A percentile compares a stretch with the other conserved stretches of the same genome.
Evolutionary conservation across 2,888 invertebrate species (phyloP).

Genomic region (Oeneis ivallda): DNA sequence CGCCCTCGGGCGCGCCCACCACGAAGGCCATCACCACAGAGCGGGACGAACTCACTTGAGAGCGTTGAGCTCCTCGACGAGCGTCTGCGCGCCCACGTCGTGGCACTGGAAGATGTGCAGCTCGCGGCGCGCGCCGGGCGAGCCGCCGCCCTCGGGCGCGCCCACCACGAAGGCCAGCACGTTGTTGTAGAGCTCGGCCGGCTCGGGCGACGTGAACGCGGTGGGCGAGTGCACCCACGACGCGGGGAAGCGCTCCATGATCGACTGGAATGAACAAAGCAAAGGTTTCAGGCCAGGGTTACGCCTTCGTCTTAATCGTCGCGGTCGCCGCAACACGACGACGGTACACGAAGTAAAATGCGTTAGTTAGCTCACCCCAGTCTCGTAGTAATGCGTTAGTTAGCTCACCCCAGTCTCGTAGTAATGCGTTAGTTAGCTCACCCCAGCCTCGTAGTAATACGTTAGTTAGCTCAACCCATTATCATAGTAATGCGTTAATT

Average conservation of each 20-base stretch:
- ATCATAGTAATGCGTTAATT: not conserved
- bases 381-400: no score
- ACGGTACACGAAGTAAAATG: no score
- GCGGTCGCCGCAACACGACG: no score
- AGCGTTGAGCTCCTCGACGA: constrained; percentile 89
- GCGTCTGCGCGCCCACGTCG: constrained; percentile 88
- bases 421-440: constrained; percentile 50
- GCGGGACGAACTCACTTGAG: constrained; percentile 80
- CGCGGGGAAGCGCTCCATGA: constrained; percentile 98
- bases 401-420: no score
- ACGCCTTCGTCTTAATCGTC: no score
- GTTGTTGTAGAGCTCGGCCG: constrained; percentile 99
- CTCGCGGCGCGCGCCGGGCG: constrained; percentile 84
- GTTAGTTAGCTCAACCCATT: no score
- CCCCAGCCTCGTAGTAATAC: constrained; percentile 96
- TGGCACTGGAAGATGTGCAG: constrained; percentile 98
- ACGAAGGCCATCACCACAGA: no score
- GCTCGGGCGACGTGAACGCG: constrained; percentile 97
- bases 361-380: constrained; percentile 82
- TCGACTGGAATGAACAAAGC: constrained; percentile 86
- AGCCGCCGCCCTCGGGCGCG: constrained; percentile 59
- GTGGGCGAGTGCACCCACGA: constrained; percentile 97
- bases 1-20: no score
- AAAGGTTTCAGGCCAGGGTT: not conserved
- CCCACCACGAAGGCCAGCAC: constrained; percentile 98